Evolutionary conservation across 2,797 vertebrate genomes (phyloP).

Genomic region (Apogon talboti): DNA sequence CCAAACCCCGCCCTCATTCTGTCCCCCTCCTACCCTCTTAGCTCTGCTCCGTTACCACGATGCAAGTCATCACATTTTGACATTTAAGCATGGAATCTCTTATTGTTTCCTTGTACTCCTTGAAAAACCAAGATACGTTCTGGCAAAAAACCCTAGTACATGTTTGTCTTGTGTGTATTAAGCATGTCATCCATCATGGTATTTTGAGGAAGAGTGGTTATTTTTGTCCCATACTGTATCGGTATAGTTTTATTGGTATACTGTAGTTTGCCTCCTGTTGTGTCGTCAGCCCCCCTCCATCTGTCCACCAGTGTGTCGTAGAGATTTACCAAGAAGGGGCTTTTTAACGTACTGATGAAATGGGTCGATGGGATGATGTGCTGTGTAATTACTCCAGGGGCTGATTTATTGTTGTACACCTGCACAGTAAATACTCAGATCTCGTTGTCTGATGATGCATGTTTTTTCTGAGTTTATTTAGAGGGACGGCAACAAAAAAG

Average conservation of each 20-base stretch:
- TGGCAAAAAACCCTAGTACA: background rate
- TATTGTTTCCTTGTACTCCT: constrained; percentile 35
- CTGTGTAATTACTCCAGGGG: constrained; percentile 60
- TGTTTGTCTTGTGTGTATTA: background rate
- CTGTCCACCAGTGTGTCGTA: constrained; percentile 54
- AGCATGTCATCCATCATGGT: background rate
- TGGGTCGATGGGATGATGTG: constrained; percentile 35
- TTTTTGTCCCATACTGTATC: background rate
- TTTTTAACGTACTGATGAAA: constrained; percentile 25
- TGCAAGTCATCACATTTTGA: constrained; percentile 70
- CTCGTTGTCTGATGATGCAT: constrained; percentile 23
- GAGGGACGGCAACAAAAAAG: background rate
- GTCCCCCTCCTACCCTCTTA: constrained; percentile 29
- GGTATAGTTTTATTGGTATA: constrained; percentile 43
- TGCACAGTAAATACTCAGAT: constrained; percentile 37
- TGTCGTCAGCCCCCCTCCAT: constrained; percentile 62
- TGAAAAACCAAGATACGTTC: constrained; percentile 17
- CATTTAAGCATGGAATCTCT: constrained; percentile 48
- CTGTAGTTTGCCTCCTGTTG: constrained; percentile 49
- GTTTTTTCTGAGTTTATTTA: constrained; percentile 31
- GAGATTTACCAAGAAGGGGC: constrained; percentile 38
- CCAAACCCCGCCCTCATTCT: constrained; percentile 78
- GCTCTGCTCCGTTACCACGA: constrained; percentile 61
- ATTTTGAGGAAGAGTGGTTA: background rate
- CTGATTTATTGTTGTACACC: constrained; percentile 53